These are phyloP conservation scores for Cossypha dichroa DNA, from an alignment of 2,797 vertebrate genomes.

Conservation along the genomic window DNA sequence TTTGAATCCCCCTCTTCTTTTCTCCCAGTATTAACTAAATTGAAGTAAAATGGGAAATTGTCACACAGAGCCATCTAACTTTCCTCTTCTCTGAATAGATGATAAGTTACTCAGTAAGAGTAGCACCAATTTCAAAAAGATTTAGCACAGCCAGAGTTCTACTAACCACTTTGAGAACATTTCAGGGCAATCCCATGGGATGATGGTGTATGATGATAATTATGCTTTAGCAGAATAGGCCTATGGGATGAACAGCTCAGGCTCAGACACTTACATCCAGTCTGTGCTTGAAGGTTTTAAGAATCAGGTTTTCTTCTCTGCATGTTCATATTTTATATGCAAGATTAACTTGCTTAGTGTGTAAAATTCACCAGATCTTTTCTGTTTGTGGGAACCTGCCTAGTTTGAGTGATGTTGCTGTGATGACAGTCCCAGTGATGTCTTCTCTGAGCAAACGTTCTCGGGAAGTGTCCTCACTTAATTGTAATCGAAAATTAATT, in stretches of 20 bases:
- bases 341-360: neutral
- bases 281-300: neutral
- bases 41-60: neutral
- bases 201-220: neutral
- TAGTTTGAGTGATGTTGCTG: neutral
- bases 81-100: neutral
- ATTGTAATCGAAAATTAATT: slow-evolving; percentile 20
- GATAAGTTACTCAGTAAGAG: neutral
- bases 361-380: neutral
- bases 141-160: neutral
- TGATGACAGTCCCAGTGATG: neutral
- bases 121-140: neutral
- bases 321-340: neutral
- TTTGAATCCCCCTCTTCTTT: neutral
- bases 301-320: neutral
- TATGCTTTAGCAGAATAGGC: neutral
- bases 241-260: neutral
- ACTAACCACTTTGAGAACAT: neutral
- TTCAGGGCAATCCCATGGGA: neutral
- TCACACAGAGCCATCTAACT: neutral
- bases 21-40: neutral
- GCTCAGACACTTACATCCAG: neutral
- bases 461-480: slow-evolving; percentile 11
- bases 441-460: neutral
- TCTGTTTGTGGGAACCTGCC: neutral